Conservation (phyloP, 2,113 vertebrate species). For the Chrysochloris asiatica region DNA sequence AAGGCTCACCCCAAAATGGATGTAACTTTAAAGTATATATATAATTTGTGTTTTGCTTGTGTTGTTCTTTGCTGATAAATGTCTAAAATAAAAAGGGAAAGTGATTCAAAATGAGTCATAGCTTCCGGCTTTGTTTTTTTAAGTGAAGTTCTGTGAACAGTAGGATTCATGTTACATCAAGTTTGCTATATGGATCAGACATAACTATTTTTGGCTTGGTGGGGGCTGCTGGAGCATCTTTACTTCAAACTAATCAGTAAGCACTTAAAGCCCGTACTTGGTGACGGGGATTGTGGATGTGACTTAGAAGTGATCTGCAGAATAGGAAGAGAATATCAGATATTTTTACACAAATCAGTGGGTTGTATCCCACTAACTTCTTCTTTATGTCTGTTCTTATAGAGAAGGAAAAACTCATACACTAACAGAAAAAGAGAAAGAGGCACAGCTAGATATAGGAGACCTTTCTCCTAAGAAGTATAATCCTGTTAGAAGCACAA, state of each 20-base stretch:
- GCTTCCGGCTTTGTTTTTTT: slow-evolving; percentile 20
- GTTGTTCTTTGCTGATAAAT: slow-evolving; percentile 1
- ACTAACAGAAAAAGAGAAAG: background rate
- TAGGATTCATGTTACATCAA: background rate
- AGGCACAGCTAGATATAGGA: background rate
- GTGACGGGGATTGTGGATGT: background rate
- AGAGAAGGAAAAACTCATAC: background rate
- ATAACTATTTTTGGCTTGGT: background rate
- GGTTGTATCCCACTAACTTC: background rate
- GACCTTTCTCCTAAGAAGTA: background rate
- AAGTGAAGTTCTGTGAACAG: slow-evolving; percentile 1
- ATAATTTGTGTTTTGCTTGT: slow-evolving; percentile 7
- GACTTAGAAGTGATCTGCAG: background rate
- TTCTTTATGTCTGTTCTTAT: background rate
- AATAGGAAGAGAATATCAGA: background rate
- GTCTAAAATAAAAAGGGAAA: slow-evolving; percentile 34
- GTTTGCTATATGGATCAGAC: background rate
- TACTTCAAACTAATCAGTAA: background rate
- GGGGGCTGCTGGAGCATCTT: background rate
- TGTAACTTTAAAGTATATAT: background rate
- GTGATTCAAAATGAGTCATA: background rate
- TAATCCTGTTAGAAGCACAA: background rate
- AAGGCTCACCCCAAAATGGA: background rate
- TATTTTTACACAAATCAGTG: background rate
- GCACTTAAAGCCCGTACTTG: background rate